These are phyloP conservation scores for Priocnemis perturbator DNA, from an alignment of 2,888 invertebrate species.

Conservation along the genomic window DNA sequence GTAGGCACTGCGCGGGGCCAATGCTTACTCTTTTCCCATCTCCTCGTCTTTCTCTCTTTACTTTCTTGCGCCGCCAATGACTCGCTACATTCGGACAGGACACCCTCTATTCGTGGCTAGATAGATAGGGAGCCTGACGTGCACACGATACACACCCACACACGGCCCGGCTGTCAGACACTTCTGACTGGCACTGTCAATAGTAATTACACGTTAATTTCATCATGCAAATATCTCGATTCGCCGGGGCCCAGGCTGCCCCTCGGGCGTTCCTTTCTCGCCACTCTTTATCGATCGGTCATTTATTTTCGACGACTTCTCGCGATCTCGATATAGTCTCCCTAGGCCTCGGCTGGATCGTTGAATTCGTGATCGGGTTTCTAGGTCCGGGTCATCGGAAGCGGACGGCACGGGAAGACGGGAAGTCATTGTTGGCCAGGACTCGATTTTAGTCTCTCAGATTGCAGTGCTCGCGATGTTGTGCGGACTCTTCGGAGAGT, in stretches of 20 bases:
- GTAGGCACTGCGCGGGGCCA: slow-evolving; percentile 43
- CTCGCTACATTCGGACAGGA: slow-evolving; percentile 50
- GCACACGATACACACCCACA: slow-evolving; percentile 52
- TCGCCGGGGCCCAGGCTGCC: slow-evolving; percentile 5
- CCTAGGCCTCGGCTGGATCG: neutral
- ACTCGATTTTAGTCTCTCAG: too few relatives aligned
- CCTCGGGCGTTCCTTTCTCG: slow-evolving; percentile 2
- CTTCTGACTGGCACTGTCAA: slow-evolving; percentile 57
- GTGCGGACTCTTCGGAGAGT: too few relatives aligned
- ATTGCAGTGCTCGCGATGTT: too few relatives aligned
- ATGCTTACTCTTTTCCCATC: slow-evolving; percentile 31
- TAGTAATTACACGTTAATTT: slow-evolving; percentile 66
- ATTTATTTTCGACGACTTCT: neutral
- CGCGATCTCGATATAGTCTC: neutral
- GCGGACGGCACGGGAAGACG: too few relatives aligned
- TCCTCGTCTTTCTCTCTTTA: slow-evolving; percentile 34
- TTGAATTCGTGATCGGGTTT: slow-evolving; percentile 5
- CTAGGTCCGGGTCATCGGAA: too few relatives aligned
- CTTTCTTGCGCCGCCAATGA: slow-evolving; percentile 45
- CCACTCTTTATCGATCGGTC: neutral
- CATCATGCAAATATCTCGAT: slow-evolving; percentile 40
- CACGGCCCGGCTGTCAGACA: slow-evolving; percentile 32
- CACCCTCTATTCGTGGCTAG: slow-evolving; percentile 51
- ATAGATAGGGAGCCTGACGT: slow-evolving; percentile 34
- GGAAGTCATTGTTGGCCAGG: too few relatives aligned